Conservation (phyloP, 2,113 vertebrate species). For the Pteronura brasiliensis region DNA sequence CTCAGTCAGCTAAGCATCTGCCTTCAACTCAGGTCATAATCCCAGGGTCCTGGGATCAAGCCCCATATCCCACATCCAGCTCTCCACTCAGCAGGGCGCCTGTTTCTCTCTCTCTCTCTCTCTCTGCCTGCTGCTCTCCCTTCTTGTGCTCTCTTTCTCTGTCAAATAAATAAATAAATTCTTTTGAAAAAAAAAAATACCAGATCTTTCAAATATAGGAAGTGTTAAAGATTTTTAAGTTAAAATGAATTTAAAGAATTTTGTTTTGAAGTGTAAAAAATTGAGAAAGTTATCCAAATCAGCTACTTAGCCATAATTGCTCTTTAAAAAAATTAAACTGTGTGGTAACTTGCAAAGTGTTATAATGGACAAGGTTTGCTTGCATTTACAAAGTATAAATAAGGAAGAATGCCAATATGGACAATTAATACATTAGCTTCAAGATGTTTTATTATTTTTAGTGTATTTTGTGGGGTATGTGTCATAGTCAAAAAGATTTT, state of each 20-base stretch:
- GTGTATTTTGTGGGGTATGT: neutral
- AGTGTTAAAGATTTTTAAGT: neutral
- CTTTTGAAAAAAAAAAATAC: no score
- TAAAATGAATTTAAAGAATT: neutral
- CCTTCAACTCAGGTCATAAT: no score
- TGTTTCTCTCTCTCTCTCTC: no score
- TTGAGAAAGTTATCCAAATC: neutral
- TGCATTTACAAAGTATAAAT: constrained; percentile 58
- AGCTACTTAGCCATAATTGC: neutral
- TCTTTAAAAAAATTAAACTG: neutral
- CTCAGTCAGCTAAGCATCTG: no score
- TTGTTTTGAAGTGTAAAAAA: neutral
- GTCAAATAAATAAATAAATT: no score
- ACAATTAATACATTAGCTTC: constrained; percentile 48
- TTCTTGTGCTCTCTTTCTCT: no score
- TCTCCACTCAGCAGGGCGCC: no score
- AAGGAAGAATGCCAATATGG: constrained; percentile 55
- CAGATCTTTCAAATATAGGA: neutral
- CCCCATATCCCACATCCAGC: no score
- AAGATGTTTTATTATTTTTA: neutral
- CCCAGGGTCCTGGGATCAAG: no score
- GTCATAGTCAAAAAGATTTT: neutral
- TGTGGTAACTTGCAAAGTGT: neutral
- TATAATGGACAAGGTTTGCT: neutral
- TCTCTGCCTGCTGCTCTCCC: no score